These are phyloP conservation scores for Standfussiana lucernea DNA, from an alignment of 2,888 invertebrate genomes.

Conservation along the genomic window DNA sequence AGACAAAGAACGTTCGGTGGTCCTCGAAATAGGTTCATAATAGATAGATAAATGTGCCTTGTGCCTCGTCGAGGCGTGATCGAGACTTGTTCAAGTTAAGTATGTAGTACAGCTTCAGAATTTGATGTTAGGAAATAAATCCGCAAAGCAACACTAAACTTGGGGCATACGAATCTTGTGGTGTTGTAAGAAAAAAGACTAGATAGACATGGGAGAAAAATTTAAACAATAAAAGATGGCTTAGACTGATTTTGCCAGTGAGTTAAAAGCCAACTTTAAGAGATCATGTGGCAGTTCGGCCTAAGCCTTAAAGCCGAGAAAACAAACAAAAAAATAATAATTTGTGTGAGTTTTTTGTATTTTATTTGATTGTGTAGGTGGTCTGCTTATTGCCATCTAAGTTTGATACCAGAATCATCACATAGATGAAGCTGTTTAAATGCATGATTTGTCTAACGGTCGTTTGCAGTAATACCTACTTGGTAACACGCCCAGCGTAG, in stretches of 20 bases:
- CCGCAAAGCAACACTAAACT: constrained; percentile 19
- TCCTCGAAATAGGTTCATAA: constrained; percentile 61
- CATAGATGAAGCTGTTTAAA: neutral
- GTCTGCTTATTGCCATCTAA: no score
- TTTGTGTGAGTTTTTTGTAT: no score
- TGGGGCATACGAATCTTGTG: constrained; percentile 5
- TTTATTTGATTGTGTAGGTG: neutral
- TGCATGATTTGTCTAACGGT: neutral
- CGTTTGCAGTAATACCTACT: no score
- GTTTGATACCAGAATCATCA: neutral
- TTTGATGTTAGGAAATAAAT: constrained; percentile 57
- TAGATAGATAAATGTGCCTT: constrained; percentile 54
- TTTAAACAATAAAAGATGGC: no score
- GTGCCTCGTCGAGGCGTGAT: constrained; percentile 56
- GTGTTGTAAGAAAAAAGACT: constrained; percentile 40
- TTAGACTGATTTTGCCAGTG: neutral
- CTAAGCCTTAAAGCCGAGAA: neutral
- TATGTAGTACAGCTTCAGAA: constrained; percentile 49
- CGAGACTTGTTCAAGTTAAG: constrained; percentile 54
- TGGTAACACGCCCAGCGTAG: neutral
- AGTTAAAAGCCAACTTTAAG: no score
- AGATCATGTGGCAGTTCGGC: neutral
- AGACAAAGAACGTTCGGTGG: constrained; percentile 65
- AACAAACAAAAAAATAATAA: neutral
- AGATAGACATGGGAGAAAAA: neutral